phyloP scores from a whole-genome alignment of 1,140 invertebrate genomes.

The Globodera rostochiensis region DNA sequence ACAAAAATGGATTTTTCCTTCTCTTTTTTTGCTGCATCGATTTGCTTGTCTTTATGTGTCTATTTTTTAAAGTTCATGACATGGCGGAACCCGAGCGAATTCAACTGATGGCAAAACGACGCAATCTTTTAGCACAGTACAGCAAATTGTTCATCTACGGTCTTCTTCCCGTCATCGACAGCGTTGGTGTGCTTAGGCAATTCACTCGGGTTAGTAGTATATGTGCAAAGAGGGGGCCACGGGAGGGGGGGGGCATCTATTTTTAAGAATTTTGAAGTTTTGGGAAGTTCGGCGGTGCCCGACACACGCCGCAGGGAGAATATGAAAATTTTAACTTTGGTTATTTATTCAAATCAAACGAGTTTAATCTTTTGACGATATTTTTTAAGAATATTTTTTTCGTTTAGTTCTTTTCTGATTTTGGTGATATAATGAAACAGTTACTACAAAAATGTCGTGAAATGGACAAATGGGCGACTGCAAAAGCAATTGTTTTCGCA shows the following conservation, averaged over 20 bases:
- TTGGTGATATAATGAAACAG: conserved; percentile 98
- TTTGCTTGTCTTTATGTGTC: not conserved
- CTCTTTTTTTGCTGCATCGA: not conserved
- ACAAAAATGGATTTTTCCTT: conserved; percentile 8
- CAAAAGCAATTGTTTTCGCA: conserved; percentile 80
- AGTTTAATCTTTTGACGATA: conserved; percentile 1
- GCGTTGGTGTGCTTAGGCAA: conserved; percentile 92
- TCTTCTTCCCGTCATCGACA: conserved; percentile 85
- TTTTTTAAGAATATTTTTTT: conserved; percentile 24
- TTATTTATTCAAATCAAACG: no score
- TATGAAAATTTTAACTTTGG: no score
- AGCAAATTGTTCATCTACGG: conserved; percentile 98
- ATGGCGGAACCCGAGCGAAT: conserved; percentile 87
- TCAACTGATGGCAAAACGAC: conserved; percentile 89
- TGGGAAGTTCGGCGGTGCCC: no score
- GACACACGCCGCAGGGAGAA: no score
- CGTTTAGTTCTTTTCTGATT: conserved; percentile 88
- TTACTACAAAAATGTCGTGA: conserved; percentile 93
- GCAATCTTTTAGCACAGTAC: conserved; percentile 92
- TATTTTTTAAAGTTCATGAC: conserved; percentile 72
- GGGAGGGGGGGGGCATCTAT: no score
- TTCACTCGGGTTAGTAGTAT: conserved; percentile 80
- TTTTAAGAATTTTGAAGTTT: no score
- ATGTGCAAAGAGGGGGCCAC: no score
- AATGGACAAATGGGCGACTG: conserved; percentile 94